These are phyloP conservation scores for Habroteleia sp. DNA, from an alignment of 2,888 invertebrate species.

Conservation along the genomic window DNA sequence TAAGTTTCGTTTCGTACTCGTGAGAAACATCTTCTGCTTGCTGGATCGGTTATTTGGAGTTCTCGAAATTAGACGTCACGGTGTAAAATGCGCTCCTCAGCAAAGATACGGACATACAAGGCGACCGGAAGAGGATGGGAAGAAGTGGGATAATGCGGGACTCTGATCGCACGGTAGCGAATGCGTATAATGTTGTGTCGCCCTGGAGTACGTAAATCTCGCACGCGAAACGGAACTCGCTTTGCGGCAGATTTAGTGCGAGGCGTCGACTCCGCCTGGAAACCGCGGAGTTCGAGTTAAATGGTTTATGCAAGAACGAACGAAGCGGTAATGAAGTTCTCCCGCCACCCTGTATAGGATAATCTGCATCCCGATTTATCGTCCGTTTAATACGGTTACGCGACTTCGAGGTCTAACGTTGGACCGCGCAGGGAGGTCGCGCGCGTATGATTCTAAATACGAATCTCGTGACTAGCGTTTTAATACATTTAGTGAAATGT, in stretches of 20 bases:
- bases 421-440: constrained; percentile 45
- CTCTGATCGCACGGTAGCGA: constrained; percentile 42
- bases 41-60: constrained; percentile 47
- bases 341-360: constrained; percentile 73
- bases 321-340: constrained; percentile 80
- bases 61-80: constrained; percentile 61
- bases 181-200: constrained; percentile 65
- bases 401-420: constrained; percentile 62
- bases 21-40: constrained; percentile 42
- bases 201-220: constrained; percentile 73
- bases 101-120: constrained; percentile 51
- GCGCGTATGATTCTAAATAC: constrained; percentile 45
- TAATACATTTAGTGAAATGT: constrained; percentile 47
- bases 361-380: constrained; percentile 80
- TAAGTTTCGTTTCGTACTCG: constrained; percentile 19
- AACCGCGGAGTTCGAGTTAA: constrained; percentile 80
- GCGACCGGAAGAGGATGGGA: constrained; percentile 59
- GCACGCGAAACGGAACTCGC: constrained; percentile 74
- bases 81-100: constrained; percentile 53
- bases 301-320: constrained; percentile 81
- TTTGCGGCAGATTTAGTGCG: constrained; percentile 77
- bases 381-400: constrained; percentile 75
- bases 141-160: constrained; percentile 55
- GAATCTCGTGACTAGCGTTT: constrained; percentile 51
- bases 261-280: constrained; percentile 77